Evolutionary conservation across 2,113 vertebrate genomes (phyloP).

Genomic region (Bubo blakistoni): DNA sequence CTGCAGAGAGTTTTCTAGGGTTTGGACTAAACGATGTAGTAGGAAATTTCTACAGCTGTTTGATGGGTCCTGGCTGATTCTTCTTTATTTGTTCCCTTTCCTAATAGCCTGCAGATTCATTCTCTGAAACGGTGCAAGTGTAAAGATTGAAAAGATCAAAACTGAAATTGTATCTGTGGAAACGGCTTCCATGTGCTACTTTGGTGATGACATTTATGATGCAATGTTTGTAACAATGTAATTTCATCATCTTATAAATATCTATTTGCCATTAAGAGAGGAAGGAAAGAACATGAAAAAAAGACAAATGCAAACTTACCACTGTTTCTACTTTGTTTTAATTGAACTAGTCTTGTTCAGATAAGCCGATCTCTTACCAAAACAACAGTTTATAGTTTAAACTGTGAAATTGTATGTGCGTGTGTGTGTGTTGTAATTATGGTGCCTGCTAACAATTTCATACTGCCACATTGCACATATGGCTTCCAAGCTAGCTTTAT

Average conservation of each 20-base stretch:
- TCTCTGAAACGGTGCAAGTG: constrained; percentile 28
- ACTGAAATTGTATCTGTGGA: constrained; percentile 37
- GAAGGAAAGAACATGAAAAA: constrained; percentile 20
- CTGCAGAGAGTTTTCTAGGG: background rate
- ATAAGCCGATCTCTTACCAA: constrained; percentile 68
- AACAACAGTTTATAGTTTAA: constrained; percentile 71
- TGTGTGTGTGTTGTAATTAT: constrained; percentile 47
- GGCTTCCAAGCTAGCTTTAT: constrained; percentile 73
- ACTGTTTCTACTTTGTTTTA: constrained; percentile 59
- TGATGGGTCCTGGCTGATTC: background rate
- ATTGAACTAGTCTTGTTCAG: constrained; percentile 57
- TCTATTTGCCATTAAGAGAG: constrained; percentile 65
- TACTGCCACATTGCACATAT: constrained; percentile 70
- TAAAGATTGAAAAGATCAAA: constrained; percentile 28
- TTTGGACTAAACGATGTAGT: background rate
- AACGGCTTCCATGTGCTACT: constrained; percentile 53
- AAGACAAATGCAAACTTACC: constrained; percentile 27
- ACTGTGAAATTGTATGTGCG: constrained; percentile 55
- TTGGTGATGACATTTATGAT: constrained; percentile 49
- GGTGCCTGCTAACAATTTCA: constrained; percentile 68
- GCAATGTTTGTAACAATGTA: constrained; percentile 54
- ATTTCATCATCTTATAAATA: constrained; percentile 74
- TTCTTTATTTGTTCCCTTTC: background rate
- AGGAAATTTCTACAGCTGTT: background rate
- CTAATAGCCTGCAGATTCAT: background rate